Percentiles rank a stretch among this genome's conserved stretches.
Conservation (phyloP, 2,888 invertebrate species). For the Lepidocyrtinus sp. region DNA sequence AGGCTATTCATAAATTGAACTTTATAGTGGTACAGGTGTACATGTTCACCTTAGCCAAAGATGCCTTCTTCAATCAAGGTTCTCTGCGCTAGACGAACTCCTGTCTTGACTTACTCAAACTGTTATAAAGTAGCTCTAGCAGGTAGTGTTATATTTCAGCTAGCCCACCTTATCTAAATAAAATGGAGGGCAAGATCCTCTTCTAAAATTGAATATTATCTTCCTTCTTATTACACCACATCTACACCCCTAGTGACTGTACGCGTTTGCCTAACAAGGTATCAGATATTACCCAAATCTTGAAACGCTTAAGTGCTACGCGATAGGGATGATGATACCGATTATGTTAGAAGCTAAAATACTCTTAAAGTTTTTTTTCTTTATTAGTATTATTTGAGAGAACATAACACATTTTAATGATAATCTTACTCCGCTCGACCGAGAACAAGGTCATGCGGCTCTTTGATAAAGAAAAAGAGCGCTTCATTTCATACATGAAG, state of each 20-base stretch:
- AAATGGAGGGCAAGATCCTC: conserved; percentile 40
- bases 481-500: too few species aligned
- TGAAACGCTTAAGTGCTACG: neutral
- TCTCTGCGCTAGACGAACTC: conserved; percentile 12
- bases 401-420: conserved; percentile 17
- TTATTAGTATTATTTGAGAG: neutral
- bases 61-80: conserved; percentile 25
- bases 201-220: neutral
- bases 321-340: neutral
- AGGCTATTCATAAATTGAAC: too few species aligned
- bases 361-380: conserved; percentile 15
- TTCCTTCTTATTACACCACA: neutral
- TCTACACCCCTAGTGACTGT: too few species aligned
- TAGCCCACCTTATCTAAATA: neutral
- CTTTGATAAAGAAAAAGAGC: conserved; percentile 22
- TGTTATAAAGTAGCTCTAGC: neutral
- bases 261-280: too few species aligned
- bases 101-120: too few species aligned
- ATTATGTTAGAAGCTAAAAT: neutral
- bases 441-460: conserved; percentile 51
- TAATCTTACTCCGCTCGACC: conserved; percentile 19
- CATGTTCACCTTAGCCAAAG: neutral
- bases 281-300: neutral
- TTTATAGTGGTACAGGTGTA: neutral
- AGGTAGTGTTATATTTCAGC: conserved; percentile 11